These are phyloP conservation scores for Caenorhabditis sp. DNA, from an alignment of 2,888 invertebrate genomes.

Conservation along the genomic window DNA sequence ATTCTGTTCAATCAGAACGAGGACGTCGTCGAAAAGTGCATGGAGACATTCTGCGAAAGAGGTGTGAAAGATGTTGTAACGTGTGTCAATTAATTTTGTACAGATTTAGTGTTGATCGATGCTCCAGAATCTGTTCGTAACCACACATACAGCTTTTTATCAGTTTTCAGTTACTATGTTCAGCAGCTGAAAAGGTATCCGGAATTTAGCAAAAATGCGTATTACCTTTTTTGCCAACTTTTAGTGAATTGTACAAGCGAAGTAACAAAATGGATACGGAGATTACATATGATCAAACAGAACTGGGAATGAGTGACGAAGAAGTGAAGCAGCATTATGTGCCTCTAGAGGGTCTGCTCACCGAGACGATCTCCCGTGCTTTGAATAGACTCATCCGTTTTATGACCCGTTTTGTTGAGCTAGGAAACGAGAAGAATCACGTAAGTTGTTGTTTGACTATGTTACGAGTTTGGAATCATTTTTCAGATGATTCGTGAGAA, in stretches of 20 bases:
- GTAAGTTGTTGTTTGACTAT: conserved; percentile 9
- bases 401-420: conserved; percentile 53
- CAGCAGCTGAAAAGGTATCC: conserved; percentile 55
- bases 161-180: conserved; percentile 57
- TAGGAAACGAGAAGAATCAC: conserved; percentile 64
- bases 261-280: conserved; percentile 12
- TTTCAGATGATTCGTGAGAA: conserved; percentile 58
- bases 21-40: conserved; percentile 56
- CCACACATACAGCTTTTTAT: conserved; percentile 46
- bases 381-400: conserved; percentile 54
- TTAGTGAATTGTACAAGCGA: conserved; percentile 51
- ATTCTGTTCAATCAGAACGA: conserved; percentile 61
- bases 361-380: conserved; percentile 41
- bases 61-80: conserved; percentile 39
- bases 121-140: conserved; percentile 39
- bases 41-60: conserved; percentile 61
- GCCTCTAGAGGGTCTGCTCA: conserved; percentile 40
- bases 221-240: too few species aligned
- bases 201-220: too few species aligned
- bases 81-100: conserved; percentile 37
- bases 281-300: conserved; percentile 32
- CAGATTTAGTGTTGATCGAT: conserved; percentile 54
- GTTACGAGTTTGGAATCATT: too few species aligned
- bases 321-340: conserved; percentile 49
- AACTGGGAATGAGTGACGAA: conserved; percentile 35